Conservation (phyloP, 2,113 vertebrate species). For the Microtus richardsoni region DNA sequence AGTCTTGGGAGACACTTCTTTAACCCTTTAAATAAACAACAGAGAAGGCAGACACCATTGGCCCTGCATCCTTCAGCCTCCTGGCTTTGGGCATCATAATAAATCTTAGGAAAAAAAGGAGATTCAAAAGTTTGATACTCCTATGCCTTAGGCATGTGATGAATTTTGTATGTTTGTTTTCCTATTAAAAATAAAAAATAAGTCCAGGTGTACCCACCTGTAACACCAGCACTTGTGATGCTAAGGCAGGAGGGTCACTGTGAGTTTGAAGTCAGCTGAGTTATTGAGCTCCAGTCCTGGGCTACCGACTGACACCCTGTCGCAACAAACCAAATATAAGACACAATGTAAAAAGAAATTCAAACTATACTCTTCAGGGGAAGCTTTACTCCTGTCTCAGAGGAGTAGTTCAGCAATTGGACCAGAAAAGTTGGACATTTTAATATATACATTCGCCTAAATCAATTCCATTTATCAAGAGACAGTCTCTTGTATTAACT, state of each 20-base stretch:
- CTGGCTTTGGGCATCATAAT: slow-evolving; percentile 3
- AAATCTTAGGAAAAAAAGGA: slow-evolving; percentile 39
- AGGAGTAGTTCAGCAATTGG: slow-evolving; percentile 23
- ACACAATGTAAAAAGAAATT: neutral
- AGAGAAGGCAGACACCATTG: neutral
- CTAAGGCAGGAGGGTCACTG: neutral
- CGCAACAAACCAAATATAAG: neutral
- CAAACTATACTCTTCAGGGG: neutral
- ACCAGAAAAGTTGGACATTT: neutral
- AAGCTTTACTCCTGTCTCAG: neutral
- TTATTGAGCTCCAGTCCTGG: neutral
- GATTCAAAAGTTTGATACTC: neutral
- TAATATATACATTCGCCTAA: slow-evolving; percentile 45
- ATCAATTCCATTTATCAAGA: slow-evolving; percentile 34
- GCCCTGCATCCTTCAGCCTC: neutral
- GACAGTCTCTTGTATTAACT: neutral
- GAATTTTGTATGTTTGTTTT: neutral
- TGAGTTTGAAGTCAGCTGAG: neutral
- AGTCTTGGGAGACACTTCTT: neutral
- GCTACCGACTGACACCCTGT: neutral
- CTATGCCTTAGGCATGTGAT: neutral
- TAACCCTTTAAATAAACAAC: neutral
- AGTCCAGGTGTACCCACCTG: neutral
- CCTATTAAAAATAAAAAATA: neutral
- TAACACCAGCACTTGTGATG: neutral